These are phyloP conservation scores for Apis cerana DNA, from an alignment of 1,140 invertebrate genomes.

Conservation along the genomic window DNA sequence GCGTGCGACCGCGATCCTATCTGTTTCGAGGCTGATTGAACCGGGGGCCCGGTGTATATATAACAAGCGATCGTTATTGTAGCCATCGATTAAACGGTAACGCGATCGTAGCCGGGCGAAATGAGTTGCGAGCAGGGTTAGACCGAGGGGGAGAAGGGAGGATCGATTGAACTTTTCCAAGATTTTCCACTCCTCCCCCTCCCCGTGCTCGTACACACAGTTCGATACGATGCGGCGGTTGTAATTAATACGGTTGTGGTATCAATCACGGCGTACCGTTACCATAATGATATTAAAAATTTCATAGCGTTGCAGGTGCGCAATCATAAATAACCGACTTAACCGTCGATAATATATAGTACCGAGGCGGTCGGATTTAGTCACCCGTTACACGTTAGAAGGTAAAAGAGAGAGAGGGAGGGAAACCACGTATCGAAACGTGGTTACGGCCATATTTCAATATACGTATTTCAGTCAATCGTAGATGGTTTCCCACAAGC, in stretches of 20 bases:
- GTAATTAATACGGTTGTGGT: slow-evolving; percentile 31
- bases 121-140: background rate
- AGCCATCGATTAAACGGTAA: slow-evolving; percentile 23
- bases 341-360: background rate
- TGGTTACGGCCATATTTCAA: background rate
- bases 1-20: slow-evolving; percentile 24
- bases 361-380: background rate
- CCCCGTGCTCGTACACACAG: background rate
- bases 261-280: slow-evolving; percentile 34
- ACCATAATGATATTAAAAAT: slow-evolving; percentile 17
- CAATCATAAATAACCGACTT: slow-evolving; percentile 37
- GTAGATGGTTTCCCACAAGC: background rate
- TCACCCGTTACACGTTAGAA: background rate
- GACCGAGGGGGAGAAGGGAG: background rate
- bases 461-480: background rate
- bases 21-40: slow-evolving; percentile 23
- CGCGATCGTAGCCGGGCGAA: background rate
- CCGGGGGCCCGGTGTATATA: background rate
- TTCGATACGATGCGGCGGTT: background rate
- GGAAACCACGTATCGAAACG: background rate
- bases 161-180: slow-evolving; percentile 21
- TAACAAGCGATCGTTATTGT: slow-evolving; percentile 16
- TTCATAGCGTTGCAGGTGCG: slow-evolving; percentile 7
- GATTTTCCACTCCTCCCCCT: background rate
- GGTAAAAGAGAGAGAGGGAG: background rate